A percentile compares a stretch with the other conserved stretches of the same genome.
These are phyloP conservation scores for Danio aesculapii DNA, from an alignment of 2,797 vertebrate species.

Conservation along the genomic window DNA sequence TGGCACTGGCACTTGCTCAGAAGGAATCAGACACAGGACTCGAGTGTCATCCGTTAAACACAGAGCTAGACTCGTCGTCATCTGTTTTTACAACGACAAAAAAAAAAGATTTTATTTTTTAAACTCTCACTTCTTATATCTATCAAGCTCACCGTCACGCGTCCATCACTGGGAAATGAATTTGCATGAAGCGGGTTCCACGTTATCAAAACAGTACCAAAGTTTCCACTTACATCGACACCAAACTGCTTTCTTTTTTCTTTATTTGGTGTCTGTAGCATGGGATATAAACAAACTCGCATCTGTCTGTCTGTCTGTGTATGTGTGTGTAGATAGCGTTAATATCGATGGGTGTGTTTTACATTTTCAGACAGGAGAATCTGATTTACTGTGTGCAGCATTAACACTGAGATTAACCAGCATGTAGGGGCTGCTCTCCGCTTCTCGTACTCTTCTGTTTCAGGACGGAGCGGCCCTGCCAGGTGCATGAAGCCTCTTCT, in stretches of 20 bases:
- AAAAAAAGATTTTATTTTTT: slow-evolving; percentile 35
- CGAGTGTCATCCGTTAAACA: slow-evolving; percentile 2
- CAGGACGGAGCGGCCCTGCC: neutral
- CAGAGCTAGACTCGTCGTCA: slow-evolving; percentile 4
- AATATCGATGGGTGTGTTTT: slow-evolving; percentile 3
- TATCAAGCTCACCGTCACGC: slow-evolving; percentile 16
- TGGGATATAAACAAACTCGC: slow-evolving; percentile 34
- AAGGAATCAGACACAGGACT: slow-evolving; percentile 21
- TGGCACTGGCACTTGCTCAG: slow-evolving; percentile 34
- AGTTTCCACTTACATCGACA: slow-evolving; percentile 31
- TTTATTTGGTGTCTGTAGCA: slow-evolving; percentile 54
- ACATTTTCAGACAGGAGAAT: slow-evolving; percentile 24
- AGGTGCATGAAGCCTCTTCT: slow-evolving; percentile 23
- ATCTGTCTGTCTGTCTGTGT: slow-evolving; percentile 24
- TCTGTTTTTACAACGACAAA: slow-evolving; percentile 12
- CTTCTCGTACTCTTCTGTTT: slow-evolving; percentile 18
- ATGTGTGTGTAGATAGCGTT: slow-evolving; percentile 19
- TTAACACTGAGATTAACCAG: slow-evolving; percentile 54
- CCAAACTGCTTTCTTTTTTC: slow-evolving; percentile 27
- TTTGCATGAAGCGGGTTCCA: slow-evolving; percentile 26
- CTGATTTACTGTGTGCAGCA: slow-evolving; percentile 29
- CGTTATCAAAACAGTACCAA: slow-evolving; percentile 48
- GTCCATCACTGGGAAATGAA: slow-evolving; percentile 26
- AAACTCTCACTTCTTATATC: neutral
- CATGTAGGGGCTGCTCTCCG: slow-evolving; percentile 40